phyloP scores from a whole-genome alignment of 2,888 invertebrate genomes.

The Hirtodrosophila cameraria region DNA sequence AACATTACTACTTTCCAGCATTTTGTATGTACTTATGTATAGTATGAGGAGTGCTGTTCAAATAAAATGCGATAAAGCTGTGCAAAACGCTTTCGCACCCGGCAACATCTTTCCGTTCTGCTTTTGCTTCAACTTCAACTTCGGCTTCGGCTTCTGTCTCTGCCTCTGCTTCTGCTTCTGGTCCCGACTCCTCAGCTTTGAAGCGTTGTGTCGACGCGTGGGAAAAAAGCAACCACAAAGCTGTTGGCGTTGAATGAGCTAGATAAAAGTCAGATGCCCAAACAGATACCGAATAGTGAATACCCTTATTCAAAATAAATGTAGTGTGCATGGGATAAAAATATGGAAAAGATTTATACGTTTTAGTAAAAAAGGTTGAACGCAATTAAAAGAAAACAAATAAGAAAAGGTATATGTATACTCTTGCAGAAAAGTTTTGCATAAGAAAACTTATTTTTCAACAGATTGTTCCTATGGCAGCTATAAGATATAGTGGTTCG shows the following conservation, averaged over 20 bases:
- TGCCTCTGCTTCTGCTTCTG: not conserved
- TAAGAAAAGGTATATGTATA: too few relatives aligned
- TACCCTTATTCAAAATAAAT: slow-evolving; percentile 5
- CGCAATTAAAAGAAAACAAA: too few relatives aligned
- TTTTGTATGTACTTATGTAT: not conserved
- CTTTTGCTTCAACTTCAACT: not conserved
- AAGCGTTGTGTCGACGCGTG: slow-evolving; percentile 43
- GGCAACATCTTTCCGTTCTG: slow-evolving; percentile 32
- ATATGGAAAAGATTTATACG: not conserved
- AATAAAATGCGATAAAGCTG: slow-evolving; percentile 45
- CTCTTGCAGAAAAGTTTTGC: too few relatives aligned
- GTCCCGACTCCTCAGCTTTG: slow-evolving; percentile 18
- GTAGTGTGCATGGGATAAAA: not conserved
- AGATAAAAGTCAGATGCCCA: slow-evolving; percentile 31
- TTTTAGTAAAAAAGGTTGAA: too few relatives aligned
- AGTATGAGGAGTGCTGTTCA: slow-evolving; percentile 38
- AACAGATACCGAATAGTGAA: slow-evolving; percentile 13
- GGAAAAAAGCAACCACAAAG: slow-evolving; percentile 53
- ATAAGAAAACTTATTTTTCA: too few relatives aligned
- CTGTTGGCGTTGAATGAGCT: slow-evolving; percentile 46
- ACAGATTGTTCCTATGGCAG: too few relatives aligned
- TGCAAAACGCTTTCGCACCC: slow-evolving; percentile 48
- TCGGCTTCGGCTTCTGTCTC: not conserved
- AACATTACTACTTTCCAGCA: too few relatives aligned
- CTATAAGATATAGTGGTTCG: too few relatives aligned